Evolutionary conservation across 2,113 vertebrate genomes (phyloP).

Genomic region (Microcebus tavaratra): DNA sequence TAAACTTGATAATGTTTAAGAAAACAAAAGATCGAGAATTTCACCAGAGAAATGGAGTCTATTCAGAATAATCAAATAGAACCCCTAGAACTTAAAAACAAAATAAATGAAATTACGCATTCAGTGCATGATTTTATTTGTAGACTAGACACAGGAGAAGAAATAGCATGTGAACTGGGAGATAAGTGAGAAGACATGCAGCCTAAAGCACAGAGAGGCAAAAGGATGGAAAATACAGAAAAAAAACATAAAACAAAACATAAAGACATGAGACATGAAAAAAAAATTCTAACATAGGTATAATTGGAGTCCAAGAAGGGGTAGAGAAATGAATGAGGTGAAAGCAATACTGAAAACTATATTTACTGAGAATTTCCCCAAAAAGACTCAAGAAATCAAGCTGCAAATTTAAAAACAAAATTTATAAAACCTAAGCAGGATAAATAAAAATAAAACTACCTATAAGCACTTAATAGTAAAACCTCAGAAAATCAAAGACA

Average conservation of each 20-base stretch:
- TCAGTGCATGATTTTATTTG: no score
- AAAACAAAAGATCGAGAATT: not conserved
- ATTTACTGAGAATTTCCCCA: not conserved
- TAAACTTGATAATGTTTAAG: not conserved
- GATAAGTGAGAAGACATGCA: no score
- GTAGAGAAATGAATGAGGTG: not conserved
- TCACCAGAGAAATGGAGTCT: not conserved
- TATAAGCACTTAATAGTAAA: not conserved
- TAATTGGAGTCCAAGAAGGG: not conserved
- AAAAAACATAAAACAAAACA: not conserved
- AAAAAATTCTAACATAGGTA: not conserved
- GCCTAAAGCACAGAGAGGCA: not conserved
- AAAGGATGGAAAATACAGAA: not conserved
- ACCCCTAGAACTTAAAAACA: not conserved
- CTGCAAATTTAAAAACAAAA: not conserved
- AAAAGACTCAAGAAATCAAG: not conserved
- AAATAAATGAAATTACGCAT: not conserved
- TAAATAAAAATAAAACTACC: not conserved
- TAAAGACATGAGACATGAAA: not conserved
- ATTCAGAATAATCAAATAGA: not conserved
- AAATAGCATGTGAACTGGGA: no score
- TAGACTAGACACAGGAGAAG: no score
- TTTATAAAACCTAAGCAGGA: not conserved
- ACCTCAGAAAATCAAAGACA: not conserved
- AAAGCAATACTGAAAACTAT: not conserved